Evolutionary conservation across 2,113 vertebrate genomes (phyloP), one percentile per base, ranked within the genome.

Genomic region (Vidua chalybeata): DNA sequence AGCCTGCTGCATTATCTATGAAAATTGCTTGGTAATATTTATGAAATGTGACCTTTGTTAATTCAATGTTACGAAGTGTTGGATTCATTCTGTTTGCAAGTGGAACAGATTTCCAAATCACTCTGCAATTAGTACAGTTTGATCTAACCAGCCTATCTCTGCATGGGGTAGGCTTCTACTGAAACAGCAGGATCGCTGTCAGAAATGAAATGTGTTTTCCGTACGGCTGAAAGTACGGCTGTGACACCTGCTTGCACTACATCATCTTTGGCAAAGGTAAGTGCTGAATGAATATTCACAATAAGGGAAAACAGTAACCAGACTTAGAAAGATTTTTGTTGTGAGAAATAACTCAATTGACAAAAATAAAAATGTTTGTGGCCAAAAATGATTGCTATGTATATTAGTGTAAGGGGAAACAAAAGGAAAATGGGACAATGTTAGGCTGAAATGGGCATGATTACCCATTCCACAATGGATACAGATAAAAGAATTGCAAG

Each of bases 41-140:
- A 95, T 93, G 94, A 96, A 92, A 97, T 49, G 95, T 97, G 95
- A 96, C 96, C 94, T 96, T 96, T 95, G 87, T 86, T 96, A 96
- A 96, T 93, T 95, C 93, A 94, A 43, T 91, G 91, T 96, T 96
- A 94, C 72, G 3, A 90, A 95, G 93, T 80, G 79, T 88, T 91
- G 73, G 87, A 92, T 93, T 93, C 15, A 26, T 94, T 96, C 94
- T 92, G 90, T 93, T 94, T 96, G 93, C 88, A 88, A 96, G 94
- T 94, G 94, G 93, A 97, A 96, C 95, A 96, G 94, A 94, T 91
- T 96, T 96, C 87, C 92, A 95, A 95, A 95, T 90, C 92, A 75
- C 82, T 84, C 82, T 88, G 90, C 94, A 96, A 97, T 97, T 96
- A 97, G 93, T 96, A 94, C 78, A 85, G 94, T 96, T 97, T 96